A percentile compares a stretch with the other conserved stretches of the same genome.
phyloP scores from a whole-genome alignment of 2,888 invertebrate genomes.

The Mythimna pallens region DNA sequence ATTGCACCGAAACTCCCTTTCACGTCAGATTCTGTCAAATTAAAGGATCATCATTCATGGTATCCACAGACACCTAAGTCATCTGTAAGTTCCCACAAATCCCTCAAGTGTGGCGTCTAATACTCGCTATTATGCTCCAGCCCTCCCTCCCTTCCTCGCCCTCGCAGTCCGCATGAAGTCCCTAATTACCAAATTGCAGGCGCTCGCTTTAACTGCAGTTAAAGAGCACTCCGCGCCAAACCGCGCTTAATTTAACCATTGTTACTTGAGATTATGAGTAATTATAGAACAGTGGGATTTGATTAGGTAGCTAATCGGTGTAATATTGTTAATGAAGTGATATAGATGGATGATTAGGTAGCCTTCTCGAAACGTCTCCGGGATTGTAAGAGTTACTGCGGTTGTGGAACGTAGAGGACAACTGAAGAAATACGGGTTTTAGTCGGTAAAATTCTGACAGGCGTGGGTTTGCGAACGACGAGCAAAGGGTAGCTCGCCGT shows the following conservation, averaged over 20 bases:
- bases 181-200: slow-evolving; percentile 77
- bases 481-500: too few species aligned
- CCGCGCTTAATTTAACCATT: slow-evolving; percentile 79
- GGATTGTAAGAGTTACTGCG: too few species aligned
- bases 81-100: slow-evolving; percentile 46
- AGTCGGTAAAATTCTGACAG: too few species aligned
- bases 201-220: slow-evolving; percentile 70
- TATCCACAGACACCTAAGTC: slow-evolving; percentile 40
- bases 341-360: neutral
- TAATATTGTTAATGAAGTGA: neutral
- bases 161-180: slow-evolving; percentile 56
- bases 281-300: slow-evolving; percentile 41
- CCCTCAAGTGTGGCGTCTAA: slow-evolving; percentile 66
- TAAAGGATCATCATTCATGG: slow-evolving; percentile 38
- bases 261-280: slow-evolving; percentile 60
- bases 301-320: slow-evolving; percentile 38
- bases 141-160: slow-evolving; percentile 13
- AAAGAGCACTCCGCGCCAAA: slow-evolving; percentile 71
- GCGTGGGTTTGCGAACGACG: too few species aligned
- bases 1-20: neutral
- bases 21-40: slow-evolving; percentile 10
- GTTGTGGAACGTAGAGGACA: too few species aligned
- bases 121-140: slow-evolving; percentile 36
- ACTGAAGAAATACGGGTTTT: too few species aligned
- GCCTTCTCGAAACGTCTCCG: rapidly evolving